Evolutionary conservation across 2,888 invertebrate genomes (phyloP).

Genomic region (Lasioglossum marginatum): DNA sequence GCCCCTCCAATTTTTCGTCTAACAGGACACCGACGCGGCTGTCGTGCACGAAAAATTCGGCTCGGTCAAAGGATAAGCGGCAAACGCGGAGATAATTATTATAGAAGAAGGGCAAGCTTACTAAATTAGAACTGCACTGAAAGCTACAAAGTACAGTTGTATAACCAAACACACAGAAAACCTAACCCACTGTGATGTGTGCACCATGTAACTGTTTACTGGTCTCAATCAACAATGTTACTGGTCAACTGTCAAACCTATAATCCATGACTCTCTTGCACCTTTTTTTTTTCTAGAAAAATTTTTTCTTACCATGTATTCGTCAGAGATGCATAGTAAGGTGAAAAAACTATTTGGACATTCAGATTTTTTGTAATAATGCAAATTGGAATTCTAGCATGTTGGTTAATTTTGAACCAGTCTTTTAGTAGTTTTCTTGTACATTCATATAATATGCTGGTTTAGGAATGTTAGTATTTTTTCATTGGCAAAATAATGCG

Average conservation of each 20-base stretch:
- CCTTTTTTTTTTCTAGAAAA: slow-evolving; percentile 30
- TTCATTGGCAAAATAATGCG: not conserved
- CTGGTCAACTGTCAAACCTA: slow-evolving; percentile 55
- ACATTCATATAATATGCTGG: not conserved
- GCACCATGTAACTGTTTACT: slow-evolving; percentile 32
- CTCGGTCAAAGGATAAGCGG: slow-evolving; percentile 45
- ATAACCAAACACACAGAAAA: slow-evolving; percentile 68
- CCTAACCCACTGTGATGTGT: slow-evolving; percentile 64
- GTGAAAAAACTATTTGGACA: not conserved
- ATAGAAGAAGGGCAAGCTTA: slow-evolving; percentile 65
- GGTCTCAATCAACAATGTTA: slow-evolving; percentile 78
- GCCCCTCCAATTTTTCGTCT: slow-evolving; percentile 74
- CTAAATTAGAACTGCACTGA: slow-evolving; percentile 69
- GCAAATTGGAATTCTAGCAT: not conserved
- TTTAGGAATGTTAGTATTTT: not conserved
- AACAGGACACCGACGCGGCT: slow-evolving; percentile 55
- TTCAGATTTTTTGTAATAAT: not conserved
- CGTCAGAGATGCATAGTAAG: not conserved
- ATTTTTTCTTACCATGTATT: slow-evolving; percentile 12
- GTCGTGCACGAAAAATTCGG: slow-evolving; percentile 49
- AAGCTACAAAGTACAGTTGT: slow-evolving; percentile 68
- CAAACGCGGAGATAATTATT: slow-evolving; percentile 61
- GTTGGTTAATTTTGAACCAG: not conserved
- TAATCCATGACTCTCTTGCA: slow-evolving; percentile 30
- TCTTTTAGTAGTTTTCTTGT: not conserved